Evolutionary conservation across 2,113 vertebrate species (phyloP).

Genomic region (Catharus bicknelli): DNA sequence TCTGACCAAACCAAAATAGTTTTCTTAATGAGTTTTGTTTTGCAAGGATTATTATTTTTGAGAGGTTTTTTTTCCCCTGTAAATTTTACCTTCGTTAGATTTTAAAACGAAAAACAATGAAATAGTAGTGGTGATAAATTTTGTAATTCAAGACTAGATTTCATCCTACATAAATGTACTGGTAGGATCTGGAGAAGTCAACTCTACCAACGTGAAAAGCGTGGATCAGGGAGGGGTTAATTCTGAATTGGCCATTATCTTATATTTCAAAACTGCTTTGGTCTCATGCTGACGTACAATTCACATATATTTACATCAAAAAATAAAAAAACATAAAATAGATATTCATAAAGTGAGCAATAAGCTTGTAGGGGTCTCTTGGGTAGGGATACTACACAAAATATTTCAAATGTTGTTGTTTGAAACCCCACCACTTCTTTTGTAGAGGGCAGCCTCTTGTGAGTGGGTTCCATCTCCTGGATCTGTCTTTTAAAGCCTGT

Average conservation of each 20-base stretch:
- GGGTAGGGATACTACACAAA: background rate
- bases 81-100: background rate
- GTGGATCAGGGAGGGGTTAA: background rate
- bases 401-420: background rate
- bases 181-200: background rate
- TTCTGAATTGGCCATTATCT: background rate
- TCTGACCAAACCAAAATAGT: background rate
- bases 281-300: background rate
- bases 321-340: background rate
- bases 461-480: background rate
- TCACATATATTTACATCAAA: background rate
- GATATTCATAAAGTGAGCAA: background rate
- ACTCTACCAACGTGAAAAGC: background rate
- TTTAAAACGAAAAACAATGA: background rate
- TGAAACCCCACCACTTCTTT: background rate
- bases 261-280: background rate
- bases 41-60: background rate
- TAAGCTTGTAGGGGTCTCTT: background rate
- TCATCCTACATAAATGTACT: background rate
- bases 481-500: background rate
- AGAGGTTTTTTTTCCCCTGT: fast-evolving
- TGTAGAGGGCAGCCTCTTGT: background rate
- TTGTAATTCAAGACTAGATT: background rate
- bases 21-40: background rate
- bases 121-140: background rate